phyloP scores from a whole-genome alignment of 2,113 vertebrate genomes.

The Cervus canadensis region DNA sequence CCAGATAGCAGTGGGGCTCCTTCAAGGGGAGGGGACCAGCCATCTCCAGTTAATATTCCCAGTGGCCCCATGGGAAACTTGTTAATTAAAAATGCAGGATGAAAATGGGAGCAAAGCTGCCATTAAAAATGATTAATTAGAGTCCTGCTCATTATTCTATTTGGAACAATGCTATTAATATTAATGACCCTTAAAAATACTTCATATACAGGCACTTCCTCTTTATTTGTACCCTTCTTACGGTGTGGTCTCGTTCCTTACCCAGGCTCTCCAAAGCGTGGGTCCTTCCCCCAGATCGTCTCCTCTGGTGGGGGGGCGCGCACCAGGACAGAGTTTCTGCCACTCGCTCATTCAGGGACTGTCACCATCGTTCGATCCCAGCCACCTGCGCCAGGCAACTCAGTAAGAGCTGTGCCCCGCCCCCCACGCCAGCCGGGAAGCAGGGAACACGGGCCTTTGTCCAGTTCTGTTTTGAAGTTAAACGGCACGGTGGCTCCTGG shows the following conservation, averaged over 20 bases:
- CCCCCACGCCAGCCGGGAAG: background rate
- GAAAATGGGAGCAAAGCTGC: constrained; percentile 39
- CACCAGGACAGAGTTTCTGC: background rate
- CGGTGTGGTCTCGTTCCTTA: accelerated
- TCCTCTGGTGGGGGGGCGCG: background rate
- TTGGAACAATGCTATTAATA: constrained; percentile 50
- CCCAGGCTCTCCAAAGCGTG: background rate
- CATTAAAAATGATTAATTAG: constrained; percentile 60
- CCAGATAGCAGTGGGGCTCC: background rate
- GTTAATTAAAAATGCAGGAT: constrained; percentile 40
- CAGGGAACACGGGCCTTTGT: background rate
- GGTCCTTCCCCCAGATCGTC: background rate
- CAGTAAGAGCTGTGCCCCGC: background rate
- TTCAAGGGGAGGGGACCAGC: background rate
- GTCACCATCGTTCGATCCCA: no score
- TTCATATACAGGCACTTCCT: background rate
- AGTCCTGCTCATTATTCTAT: background rate
- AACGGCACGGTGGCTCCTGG: background rate
- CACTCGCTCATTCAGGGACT: background rate
- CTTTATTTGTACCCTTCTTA: background rate
- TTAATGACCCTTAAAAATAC: constrained; percentile 54
- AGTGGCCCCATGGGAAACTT: constrained; percentile 17
- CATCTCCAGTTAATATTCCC: background rate
- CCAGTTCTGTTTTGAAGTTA: background rate
- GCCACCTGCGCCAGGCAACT: background rate